These are phyloP conservation scores for Schizotus pectinicornis DNA, from an alignment of 2,888 invertebrate species.

Conservation along the genomic window DNA sequence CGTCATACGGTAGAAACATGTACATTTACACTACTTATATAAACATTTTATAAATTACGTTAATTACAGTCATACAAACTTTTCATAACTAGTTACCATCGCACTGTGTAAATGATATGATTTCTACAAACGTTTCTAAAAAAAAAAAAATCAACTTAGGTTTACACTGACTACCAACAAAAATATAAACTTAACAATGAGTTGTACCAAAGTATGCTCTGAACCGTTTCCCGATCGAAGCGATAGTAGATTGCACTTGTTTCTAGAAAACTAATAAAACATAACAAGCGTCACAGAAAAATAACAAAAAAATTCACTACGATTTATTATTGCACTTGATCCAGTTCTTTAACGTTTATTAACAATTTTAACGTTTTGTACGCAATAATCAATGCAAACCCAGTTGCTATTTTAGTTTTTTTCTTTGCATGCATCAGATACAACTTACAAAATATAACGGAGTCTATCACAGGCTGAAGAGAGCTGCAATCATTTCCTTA, in stretches of 20 bases:
- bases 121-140: slow-evolving; percentile 17
- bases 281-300: slow-evolving; percentile 18
- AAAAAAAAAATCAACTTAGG: slow-evolving; percentile 21
- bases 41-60: slow-evolving; percentile 47
- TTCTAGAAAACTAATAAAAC: slow-evolving; percentile 33
- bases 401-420: slow-evolving; percentile 9
- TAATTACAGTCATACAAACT: slow-evolving; percentile 43
- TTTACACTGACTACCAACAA: slow-evolving; percentile 35
- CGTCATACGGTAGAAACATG: slow-evolving; percentile 54
- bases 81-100: slow-evolving; percentile 36
- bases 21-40: slow-evolving; percentile 52
- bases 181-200: slow-evolving; percentile 43
- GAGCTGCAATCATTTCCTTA: slow-evolving; percentile 43
- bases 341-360: slow-evolving; percentile 19
- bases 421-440: slow-evolving; percentile 12
- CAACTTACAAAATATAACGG: slow-evolving; percentile 35
- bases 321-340: slow-evolving; percentile 36
- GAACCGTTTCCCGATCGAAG: slow-evolving; percentile 37
- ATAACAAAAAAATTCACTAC: slow-evolving; percentile 13
- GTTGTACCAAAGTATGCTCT: slow-evolving; percentile 54
- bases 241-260: slow-evolving; percentile 45
- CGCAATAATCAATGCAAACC: slow-evolving; percentile 35
- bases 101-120: slow-evolving; percentile 41
- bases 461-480: slow-evolving; percentile 57
- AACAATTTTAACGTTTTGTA: slow-evolving; percentile 16